A percentile compares a stretch with the other conserved stretches of the same genome.
These are phyloP conservation scores for Camponotus floridanus DNA, from an alignment of 1,140 invertebrate genomes.

Conservation along the genomic window DNA sequence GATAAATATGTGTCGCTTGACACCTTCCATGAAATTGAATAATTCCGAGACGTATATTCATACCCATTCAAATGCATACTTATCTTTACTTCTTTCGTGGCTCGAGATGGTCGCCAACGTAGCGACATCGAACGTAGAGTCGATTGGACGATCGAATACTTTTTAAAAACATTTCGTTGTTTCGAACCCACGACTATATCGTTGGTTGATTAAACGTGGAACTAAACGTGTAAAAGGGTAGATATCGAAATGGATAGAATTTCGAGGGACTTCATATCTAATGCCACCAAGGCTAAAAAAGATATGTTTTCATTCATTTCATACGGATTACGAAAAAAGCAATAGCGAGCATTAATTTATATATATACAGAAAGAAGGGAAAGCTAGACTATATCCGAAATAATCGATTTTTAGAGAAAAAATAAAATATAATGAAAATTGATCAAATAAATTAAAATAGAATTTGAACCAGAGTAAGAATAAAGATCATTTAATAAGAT, in stretches of 20 bases:
- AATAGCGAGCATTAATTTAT: background rate
- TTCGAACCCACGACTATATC: conserved; percentile 40
- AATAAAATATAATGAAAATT: background rate
- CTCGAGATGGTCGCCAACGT: conserved; percentile 26
- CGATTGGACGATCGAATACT: conserved; percentile 47
- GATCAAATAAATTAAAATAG: background rate
- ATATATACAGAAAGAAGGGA: background rate
- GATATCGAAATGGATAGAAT: conserved; percentile 52
- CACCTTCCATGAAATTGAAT: conserved; percentile 77
- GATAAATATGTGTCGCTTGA: conserved; percentile 77
- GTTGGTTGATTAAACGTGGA: conserved; percentile 49
- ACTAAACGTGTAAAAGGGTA: conserved; percentile 42
- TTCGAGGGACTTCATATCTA: conserved; percentile 33
- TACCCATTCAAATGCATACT: conserved; percentile 57
- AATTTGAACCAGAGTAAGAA: background rate
- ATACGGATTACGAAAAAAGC: background rate
- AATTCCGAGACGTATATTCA: conserved; percentile 64
- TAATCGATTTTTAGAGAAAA: background rate
- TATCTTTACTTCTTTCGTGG: conserved; percentile 60
- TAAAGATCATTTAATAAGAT: conserved; percentile 1
- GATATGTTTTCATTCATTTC: conserved; percentile 4
- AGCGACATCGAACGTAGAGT: conserved; percentile 16
- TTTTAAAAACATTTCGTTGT: conserved; percentile 58
- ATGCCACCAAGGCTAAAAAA: conserved; percentile 50
- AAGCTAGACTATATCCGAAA: background rate